Conservation (phyloP, 23 tunicate genomes). For the Phallusia fumigata region DNA sequence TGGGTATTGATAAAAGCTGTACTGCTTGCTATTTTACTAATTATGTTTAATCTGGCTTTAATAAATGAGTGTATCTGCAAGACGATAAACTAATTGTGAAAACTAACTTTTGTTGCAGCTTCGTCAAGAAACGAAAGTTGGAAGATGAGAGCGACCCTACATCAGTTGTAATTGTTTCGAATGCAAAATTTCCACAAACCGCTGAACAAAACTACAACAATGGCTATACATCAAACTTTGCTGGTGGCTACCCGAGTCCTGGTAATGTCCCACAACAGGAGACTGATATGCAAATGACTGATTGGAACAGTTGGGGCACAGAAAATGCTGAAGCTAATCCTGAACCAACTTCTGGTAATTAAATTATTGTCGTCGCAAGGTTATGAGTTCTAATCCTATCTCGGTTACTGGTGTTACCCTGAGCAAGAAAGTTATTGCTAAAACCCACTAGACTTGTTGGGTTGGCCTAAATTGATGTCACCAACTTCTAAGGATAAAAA, state of each 20-base stretch:
- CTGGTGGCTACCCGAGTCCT: not conserved
- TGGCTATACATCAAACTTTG: not conserved
- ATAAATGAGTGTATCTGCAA: too few relatives aligned
- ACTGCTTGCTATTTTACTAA: too few relatives aligned
- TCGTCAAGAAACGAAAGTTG: not conserved
- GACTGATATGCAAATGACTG: not conserved
- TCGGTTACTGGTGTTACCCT: too few relatives aligned
- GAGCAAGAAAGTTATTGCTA: too few relatives aligned
- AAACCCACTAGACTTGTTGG: too few relatives aligned
- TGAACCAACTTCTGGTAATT: constrained; percentile 7
- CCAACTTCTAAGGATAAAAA: too few relatives aligned
- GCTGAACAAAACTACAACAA: not conserved
- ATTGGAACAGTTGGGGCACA: not conserved
- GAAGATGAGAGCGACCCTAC: constrained; percentile 15
- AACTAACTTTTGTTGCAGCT: not conserved
- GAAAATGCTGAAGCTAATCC: not conserved
- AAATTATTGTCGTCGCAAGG: too few relatives aligned
- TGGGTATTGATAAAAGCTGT: too few relatives aligned
- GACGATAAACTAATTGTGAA: too few relatives aligned
- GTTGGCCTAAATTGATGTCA: too few relatives aligned
- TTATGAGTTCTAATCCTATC: too few relatives aligned
- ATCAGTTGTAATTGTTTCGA: constrained; percentile 11
- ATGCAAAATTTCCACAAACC: not conserved
- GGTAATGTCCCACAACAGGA: not conserved
- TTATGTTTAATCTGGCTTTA: too few relatives aligned